phyloP scores from a whole-genome alignment of 1,140 invertebrate genomes.

The Bombus superbus region DNA sequence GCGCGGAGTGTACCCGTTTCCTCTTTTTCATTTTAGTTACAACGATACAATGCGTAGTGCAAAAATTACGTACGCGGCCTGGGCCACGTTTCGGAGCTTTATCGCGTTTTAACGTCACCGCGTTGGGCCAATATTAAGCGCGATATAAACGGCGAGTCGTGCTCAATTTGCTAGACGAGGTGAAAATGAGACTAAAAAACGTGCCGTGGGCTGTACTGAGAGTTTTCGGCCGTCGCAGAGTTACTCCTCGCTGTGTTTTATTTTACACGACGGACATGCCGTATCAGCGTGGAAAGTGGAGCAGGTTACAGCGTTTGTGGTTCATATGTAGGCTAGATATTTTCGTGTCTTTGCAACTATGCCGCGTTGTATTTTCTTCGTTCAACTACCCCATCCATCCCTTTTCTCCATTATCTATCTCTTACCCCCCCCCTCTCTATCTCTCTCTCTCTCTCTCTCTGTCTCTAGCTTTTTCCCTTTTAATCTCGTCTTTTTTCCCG shows the following conservation, averaged over 20 bases:
- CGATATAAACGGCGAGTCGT: slow-evolving; percentile 63
- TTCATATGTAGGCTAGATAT: slow-evolving; percentile 47
- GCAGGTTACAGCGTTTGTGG: slow-evolving; percentile 45
- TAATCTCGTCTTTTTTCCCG: background rate
- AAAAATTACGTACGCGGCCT: slow-evolving; percentile 47
- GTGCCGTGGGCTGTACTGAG: slow-evolving; percentile 25
- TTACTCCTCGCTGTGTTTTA: slow-evolving; percentile 50
- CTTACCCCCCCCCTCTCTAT: background rate
- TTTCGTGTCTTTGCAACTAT: slow-evolving; percentile 45
- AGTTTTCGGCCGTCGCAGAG: slow-evolving; percentile 51
- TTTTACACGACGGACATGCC: slow-evolving; percentile 63
- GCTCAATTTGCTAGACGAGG: slow-evolving; percentile 52
- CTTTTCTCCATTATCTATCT: slow-evolving; percentile 1
- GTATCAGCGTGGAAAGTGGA: slow-evolving; percentile 66
- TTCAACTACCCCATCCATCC: background rate
- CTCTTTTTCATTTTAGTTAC: slow-evolving; percentile 16
- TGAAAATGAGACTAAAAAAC: slow-evolving; percentile 51
- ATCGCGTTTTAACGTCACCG: slow-evolving; percentile 62
- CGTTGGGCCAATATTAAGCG: slow-evolving; percentile 62
- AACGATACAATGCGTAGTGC: background rate
- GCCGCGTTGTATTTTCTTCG: slow-evolving; percentile 24
- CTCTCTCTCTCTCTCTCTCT: background rate
- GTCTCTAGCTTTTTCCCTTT: background rate
- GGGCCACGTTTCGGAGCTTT: slow-evolving; percentile 30
- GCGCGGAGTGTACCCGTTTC: background rate